A percentile compares a stretch with the other conserved stretches of the same genome.
Evolutionary conservation across 2,888 invertebrate genomes (phyloP).

Genomic region (Cantharis rufa): DNA sequence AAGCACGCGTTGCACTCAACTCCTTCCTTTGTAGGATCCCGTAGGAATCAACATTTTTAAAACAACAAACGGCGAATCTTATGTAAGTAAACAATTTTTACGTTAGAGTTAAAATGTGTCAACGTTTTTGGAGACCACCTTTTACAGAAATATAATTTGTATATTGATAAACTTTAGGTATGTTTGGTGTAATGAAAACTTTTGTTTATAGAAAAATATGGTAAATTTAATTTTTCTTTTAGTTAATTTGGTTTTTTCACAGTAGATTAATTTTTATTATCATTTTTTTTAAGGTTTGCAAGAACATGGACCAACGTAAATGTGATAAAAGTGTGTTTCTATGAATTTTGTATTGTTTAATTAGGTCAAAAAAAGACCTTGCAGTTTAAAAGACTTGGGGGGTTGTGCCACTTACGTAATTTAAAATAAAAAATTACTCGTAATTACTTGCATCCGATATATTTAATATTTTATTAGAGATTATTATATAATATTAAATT

Average conservation of each 20-base stretch:
- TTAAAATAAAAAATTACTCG: background rate
- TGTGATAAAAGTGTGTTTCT: background rate
- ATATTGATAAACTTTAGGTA: background rate
- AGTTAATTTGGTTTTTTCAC: background rate
- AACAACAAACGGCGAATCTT: constrained; percentile 48
- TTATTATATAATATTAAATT: background rate
- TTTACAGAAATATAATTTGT: background rate
- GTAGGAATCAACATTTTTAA: constrained; percentile 58
- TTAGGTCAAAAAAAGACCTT: too few relatives aligned
- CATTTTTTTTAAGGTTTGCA: background rate
- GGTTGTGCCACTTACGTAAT: background rate
- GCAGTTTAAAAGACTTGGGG: too few relatives aligned
- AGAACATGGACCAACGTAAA: background rate
- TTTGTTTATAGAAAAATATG: background rate
- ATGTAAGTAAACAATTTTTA: constrained; percentile 47
- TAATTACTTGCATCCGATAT: background rate
- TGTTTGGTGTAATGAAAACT: background rate
- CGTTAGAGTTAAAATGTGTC: background rate
- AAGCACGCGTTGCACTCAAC: constrained; percentile 53
- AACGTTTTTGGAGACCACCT: background rate
- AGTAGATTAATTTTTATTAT: background rate
- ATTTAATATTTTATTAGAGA: background rate
- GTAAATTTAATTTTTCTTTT: background rate
- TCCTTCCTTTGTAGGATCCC: constrained; percentile 54
- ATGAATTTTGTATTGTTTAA: background rate